A percentile compares a stretch with the other conserved stretches of the same genome.
Conservation (phyloP, 2,888 invertebrate genomes). For the Mythimna pallens region DNA sequence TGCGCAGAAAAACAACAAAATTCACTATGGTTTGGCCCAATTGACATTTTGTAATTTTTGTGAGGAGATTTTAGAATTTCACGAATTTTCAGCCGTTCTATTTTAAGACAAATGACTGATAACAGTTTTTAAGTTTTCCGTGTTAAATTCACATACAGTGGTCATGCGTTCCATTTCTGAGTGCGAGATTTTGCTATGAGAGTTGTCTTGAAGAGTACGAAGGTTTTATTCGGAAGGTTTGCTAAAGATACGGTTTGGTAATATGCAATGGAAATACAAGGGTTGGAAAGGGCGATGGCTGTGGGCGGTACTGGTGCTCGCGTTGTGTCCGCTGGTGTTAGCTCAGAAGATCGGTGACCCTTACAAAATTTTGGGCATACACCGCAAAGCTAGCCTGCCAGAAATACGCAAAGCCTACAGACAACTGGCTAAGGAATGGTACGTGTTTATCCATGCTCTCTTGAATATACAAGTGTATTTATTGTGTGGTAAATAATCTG, state of each 20-base stretch:
- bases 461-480: background rate
- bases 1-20: constrained; percentile 63
- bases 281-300: constrained; percentile 83
- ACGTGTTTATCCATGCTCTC: constrained; percentile 66
- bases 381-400: constrained; percentile 93
- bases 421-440: constrained; percentile 97
- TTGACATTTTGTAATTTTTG: constrained; percentile 81
- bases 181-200: constrained; percentile 71
- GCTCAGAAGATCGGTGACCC: constrained; percentile 93
- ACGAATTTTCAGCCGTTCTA: constrained; percentile 85
- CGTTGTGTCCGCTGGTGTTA: constrained; percentile 72
- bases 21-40: constrained; percentile 70
- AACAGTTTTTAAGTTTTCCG: constrained; percentile 77
- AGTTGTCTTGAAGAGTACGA: constrained; percentile 74
- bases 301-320: constrained; percentile 74
- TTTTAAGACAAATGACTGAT: constrained; percentile 89
- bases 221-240: constrained; percentile 69
- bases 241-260: constrained; percentile 70
- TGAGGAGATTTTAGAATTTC: constrained; percentile 78
- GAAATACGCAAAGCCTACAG: constrained; percentile 98
- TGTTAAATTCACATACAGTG: constrained; percentile 70
- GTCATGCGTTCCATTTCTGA: constrained; percentile 73
- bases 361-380: constrained; percentile 95
- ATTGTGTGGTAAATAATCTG: background rate
- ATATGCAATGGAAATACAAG: constrained; percentile 88